These are phyloP conservation scores for Carapus acus DNA, from an alignment of 2,797 vertebrate genomes.

Conservation along the genomic window DNA sequence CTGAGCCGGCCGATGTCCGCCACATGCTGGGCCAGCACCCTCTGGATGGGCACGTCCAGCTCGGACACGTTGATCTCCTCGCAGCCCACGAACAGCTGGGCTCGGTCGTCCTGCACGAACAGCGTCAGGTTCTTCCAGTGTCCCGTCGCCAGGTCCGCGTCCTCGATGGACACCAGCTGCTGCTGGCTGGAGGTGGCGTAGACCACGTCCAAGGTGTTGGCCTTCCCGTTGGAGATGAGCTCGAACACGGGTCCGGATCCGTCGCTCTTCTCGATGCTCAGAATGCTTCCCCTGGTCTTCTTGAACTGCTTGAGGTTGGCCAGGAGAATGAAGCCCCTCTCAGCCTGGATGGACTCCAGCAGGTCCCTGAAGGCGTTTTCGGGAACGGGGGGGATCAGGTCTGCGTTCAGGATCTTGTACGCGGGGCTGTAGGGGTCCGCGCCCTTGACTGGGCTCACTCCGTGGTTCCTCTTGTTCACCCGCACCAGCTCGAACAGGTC, in stretches of 20 bases:
- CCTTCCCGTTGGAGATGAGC: slow-evolving; percentile 89
- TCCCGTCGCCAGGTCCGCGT: slow-evolving; percentile 82
- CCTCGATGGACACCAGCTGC: slow-evolving; percentile 86
- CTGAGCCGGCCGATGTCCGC: slow-evolving; percentile 79
- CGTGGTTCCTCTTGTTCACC: slow-evolving; percentile 76
- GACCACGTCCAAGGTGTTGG: slow-evolving; percentile 88
- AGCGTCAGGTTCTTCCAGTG: slow-evolving; percentile 96
- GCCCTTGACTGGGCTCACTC: slow-evolving; percentile 87
- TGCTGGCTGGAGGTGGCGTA: slow-evolving; percentile 78
- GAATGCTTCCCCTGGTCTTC: slow-evolving; percentile 81
- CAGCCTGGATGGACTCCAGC: slow-evolving; percentile 86
- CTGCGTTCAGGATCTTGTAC: slow-evolving; percentile 88
- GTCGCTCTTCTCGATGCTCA: slow-evolving; percentile 85
- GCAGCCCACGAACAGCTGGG: slow-evolving; percentile 89
- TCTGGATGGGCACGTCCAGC: slow-evolving; percentile 86
- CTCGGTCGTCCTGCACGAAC: slow-evolving; percentile 91
- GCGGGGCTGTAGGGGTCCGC: slow-evolving; percentile 87
- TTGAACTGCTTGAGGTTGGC: slow-evolving; percentile 88
- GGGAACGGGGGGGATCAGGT: slow-evolving; percentile 84
- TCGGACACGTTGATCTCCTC: slow-evolving; percentile 87
- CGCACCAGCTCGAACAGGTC: slow-evolving; percentile 87
- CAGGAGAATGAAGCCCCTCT: slow-evolving; percentile 91
- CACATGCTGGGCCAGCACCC: slow-evolving; percentile 81
- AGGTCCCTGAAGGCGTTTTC: slow-evolving; percentile 89
- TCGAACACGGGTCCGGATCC: slow-evolving; percentile 86